Evolutionary conservation across 1,140 invertebrate species (phyloP).

Genomic region (Archegozetes longisetosus): DNA sequence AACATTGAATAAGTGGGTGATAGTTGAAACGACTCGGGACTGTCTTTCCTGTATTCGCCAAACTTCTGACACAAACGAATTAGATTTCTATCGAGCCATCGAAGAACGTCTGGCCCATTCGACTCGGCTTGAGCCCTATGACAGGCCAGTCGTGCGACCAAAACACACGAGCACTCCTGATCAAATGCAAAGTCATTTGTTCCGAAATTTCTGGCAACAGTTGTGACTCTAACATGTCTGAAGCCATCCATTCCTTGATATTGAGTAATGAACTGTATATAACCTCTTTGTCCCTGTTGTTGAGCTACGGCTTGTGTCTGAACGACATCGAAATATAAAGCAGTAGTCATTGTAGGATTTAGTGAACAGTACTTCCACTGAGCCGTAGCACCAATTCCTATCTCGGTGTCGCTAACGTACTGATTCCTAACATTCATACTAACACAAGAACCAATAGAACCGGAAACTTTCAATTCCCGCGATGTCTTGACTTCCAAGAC

Average conservation of each 20-base stretch:
- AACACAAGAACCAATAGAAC: conserved; percentile 90
- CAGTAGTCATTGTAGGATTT: conserved; percentile 76
- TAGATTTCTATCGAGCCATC: conserved; percentile 96
- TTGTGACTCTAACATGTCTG: conserved; percentile 84
- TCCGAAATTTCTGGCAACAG: conserved; percentile 77
- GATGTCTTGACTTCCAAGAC: conserved; percentile 78
- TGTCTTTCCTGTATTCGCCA: conserved; percentile 93
- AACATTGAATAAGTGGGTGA: conserved; percentile 94
- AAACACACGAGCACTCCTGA: conserved; percentile 88
- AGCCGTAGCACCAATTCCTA: conserved; percentile 88
- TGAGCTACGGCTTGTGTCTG: conserved; percentile 35
- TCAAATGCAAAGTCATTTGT: conserved; percentile 58
- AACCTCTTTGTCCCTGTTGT: conserved; percentile 44
- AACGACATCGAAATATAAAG: conserved; percentile 92
- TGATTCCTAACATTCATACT: conserved; percentile 75
- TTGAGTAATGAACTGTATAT: conserved; percentile 95
- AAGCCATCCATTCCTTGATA: conserved; percentile 97
- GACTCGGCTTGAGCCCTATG: conserved; percentile 81
- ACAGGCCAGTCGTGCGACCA: conserved; percentile 92
- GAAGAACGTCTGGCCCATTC: conserved; percentile 85
- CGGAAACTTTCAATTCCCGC: conserved; percentile 52
- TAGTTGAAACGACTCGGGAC: conserved; percentile 87
- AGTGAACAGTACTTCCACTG: conserved; percentile 97
- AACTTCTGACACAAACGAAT: conserved; percentile 98
- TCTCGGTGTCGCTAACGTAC: conserved; percentile 86